Conservation (phyloP, 2,888 invertebrate genomes). For the Oasisia sp. region DNA sequence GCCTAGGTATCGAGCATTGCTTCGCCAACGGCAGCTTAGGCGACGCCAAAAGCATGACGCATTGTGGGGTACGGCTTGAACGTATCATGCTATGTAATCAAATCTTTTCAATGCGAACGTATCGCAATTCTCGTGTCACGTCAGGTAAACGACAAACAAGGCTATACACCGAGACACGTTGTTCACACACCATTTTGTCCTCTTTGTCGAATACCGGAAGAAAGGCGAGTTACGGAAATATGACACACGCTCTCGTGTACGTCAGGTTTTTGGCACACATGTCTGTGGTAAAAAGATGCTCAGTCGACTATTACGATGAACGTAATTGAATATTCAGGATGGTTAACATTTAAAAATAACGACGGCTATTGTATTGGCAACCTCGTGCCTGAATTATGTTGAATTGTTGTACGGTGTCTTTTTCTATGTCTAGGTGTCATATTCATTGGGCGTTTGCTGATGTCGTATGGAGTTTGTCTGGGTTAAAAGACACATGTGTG, state of each 20-base stretch:
- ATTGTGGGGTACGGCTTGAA: neutral
- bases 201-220: neutral
- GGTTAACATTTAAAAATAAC: neutral
- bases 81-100: neutral
- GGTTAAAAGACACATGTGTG: neutral
- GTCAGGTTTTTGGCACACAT: neutral
- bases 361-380: neutral
- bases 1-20: neutral
- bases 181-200: neutral
- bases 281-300: neutral
- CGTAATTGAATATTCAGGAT: neutral
- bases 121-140: neutral
- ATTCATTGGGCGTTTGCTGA: neutral
- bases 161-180: neutral
- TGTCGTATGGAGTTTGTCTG: neutral
- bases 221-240: neutral
- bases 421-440: neutral
- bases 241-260: neutral
- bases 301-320: neutral
- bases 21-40: neutral
- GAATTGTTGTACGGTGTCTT: neutral
- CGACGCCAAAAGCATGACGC: neutral
- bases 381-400: neutral
- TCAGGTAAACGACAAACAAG: neutral
- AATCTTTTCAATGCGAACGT: neutral